Percentiles rank a stretch among this genome's conserved stretches.
Evolutionary conservation across 2,113 vertebrate genomes (phyloP).

Genomic region (Ceyx margarethae): DNA sequence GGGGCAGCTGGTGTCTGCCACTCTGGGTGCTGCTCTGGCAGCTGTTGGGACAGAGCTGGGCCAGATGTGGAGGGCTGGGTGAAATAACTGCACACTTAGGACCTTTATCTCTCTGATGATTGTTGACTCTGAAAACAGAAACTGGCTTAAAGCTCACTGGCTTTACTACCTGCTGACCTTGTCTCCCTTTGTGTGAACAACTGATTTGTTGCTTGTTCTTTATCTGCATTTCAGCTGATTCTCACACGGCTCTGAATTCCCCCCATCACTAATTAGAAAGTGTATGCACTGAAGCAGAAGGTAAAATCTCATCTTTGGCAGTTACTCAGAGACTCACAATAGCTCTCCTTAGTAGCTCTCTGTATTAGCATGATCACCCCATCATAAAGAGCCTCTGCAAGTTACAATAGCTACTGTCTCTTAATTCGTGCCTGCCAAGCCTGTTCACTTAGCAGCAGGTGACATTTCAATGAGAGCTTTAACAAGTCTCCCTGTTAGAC

Average conservation of each 20-base stretch:
- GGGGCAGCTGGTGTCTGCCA: neutral
- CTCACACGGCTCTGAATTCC: neutral
- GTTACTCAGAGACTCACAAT: neutral
- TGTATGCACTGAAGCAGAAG: neutral
- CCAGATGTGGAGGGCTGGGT: neutral
- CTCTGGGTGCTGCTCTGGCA: neutral
- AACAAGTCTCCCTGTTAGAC: neutral
- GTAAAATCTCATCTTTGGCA: neutral
- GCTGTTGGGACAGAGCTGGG: neutral
- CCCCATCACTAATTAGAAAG: neutral
- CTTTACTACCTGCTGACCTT: neutral
- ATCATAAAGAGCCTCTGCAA: neutral
- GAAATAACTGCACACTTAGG: neutral
- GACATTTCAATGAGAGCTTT: neutral
- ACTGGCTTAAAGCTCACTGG: neutral
- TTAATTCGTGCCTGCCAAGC: neutral
- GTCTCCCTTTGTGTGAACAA: neutral
- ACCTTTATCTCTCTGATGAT: neutral
- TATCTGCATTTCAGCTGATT: neutral
- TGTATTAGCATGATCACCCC: neutral
- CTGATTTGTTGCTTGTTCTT: neutral
- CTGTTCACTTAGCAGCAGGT: neutral
- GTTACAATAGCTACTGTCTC: neutral
- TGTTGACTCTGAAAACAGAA: neutral
- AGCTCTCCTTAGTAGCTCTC: neutral